Evolutionary conservation across 1,140 invertebrate genomes (phyloP).

Genomic region (Bicyclus anynana): DNA sequence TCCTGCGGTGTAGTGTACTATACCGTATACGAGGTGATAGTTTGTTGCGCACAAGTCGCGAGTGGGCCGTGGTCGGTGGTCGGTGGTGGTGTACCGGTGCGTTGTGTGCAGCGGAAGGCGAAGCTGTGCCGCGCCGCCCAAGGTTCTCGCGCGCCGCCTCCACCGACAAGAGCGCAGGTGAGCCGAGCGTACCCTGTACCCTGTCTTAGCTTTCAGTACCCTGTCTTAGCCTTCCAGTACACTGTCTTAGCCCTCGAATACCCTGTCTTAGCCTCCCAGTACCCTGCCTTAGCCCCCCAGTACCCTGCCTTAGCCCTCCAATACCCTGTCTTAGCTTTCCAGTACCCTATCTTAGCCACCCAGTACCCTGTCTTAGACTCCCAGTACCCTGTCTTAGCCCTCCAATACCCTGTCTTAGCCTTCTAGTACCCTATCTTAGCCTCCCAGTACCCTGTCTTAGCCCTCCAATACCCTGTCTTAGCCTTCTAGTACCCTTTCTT

Average conservation of each 20-base stretch:
- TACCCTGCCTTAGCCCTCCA: not conserved
- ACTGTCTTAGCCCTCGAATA: not conserved
- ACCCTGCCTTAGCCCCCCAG: not conserved
- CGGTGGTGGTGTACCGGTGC: constrained; percentile 28
- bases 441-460: not conserved
- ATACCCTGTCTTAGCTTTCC: not conserved
- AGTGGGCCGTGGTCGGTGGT: constrained; percentile 21
- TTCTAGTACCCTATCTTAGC: not conserved
- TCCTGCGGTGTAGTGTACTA: not conserved
- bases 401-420: not conserved
- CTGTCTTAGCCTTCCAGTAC: not conserved
- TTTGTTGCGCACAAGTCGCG: constrained; percentile 10
- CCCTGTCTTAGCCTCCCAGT: not conserved
- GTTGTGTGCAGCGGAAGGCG: constrained; percentile 52
- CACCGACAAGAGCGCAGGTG: constrained; percentile 70
- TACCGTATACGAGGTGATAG: not conserved
- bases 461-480: not conserved
- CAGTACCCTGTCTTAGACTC: not conserved
- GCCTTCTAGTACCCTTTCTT: not conserved
- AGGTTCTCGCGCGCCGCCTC: constrained; percentile 69
- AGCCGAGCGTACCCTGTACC: constrained; percentile 10
- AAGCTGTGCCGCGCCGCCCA: constrained; percentile 58
- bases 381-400: not conserved
- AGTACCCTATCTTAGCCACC: not conserved
- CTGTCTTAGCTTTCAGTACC: not conserved